Base-by-base conservation (phyloP, 2,797 vertebrate species). In the Poliocrania exsul region DNA sequence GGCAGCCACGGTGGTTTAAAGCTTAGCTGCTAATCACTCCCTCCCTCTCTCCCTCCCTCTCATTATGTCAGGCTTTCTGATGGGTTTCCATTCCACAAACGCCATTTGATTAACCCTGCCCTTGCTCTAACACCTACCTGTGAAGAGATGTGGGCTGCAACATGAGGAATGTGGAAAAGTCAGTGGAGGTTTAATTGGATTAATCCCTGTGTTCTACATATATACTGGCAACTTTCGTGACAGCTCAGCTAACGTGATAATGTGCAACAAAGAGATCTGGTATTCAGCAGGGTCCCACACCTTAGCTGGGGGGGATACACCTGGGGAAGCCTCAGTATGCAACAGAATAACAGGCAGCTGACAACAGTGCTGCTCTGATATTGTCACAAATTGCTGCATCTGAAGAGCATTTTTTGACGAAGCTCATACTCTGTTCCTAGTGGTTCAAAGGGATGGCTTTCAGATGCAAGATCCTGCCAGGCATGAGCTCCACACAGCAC, bases 101-200 rank as follows among this genome's bases (percentile, higher is more conserved):
- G 51, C 33, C 18, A 62, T 70, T 82, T 84, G 71, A 86, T 94
- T 80, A 56, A 86, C 80, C 72, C 91, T 67, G 40, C 35, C 71
- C 40, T 16, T 44, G 54, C 64, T 91, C 66, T n/a, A 57, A 50
- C 1, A 1, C 74, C 69, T 58, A 62, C 35, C 81, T 69, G 62
- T 50, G 83, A 91, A 91, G 87, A 95, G 64, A 57, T 75, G 79
- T 4, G 44, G 96, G 67, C 89, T 90, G 87, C 91, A 89, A 49
- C 89, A 95, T 5, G 26, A 97, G 92, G 97, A 97, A 97, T 97
- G 97, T 97, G 92, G 97, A 97, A 96, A 91, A 98, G 92, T 97
- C 95, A 97, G 95, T 96, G 95, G 91, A 97, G 95, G 96, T 96
- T 97, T 98, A 98, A 98, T 98, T 98, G 97, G 98, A 98, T 98